phyloP scores from a whole-genome alignment of 2,113 vertebrate species.

The Xerus inauris region DNA sequence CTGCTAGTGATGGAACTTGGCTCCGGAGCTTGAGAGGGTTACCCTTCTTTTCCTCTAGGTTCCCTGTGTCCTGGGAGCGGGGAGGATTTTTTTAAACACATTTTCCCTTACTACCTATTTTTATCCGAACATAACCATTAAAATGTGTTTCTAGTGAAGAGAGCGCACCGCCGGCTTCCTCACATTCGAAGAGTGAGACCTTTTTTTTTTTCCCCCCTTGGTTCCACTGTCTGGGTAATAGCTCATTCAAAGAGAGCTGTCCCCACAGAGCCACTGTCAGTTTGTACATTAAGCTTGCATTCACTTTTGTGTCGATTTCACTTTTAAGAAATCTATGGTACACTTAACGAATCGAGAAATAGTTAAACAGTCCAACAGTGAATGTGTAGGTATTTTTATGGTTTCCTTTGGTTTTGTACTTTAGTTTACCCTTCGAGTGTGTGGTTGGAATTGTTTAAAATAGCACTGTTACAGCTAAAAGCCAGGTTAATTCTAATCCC shows the following conservation, averaged over 20 bases:
- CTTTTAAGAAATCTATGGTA: constrained; percentile 61
- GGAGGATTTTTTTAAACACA: constrained; percentile 16
- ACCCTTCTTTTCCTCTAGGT: constrained; percentile 43
- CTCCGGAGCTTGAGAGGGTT: constrained; percentile 50
- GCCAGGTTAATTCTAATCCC: constrained; percentile 68
- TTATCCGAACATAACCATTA: constrained; percentile 50
- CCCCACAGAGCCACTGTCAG: constrained; percentile 61
- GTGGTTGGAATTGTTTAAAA: constrained; percentile 67
- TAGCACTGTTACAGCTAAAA: constrained; percentile 58
- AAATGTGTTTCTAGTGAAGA: constrained; percentile 68
- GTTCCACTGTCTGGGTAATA: constrained; percentile 51
- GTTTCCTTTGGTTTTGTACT: constrained; percentile 66
- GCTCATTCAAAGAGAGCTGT: constrained; percentile 74
- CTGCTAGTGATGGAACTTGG: constrained; percentile 73
- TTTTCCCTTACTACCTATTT: constrained; percentile 63
- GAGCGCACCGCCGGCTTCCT: constrained; percentile 55
- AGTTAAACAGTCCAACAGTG: constrained; percentile 12
- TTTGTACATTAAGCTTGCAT: constrained; percentile 51
- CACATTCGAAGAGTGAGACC: constrained; percentile 57
- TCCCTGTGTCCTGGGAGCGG: constrained; percentile 54
- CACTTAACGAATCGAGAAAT: constrained; percentile 32
- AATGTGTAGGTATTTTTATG: constrained; percentile 62
- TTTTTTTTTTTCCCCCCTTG: neutral
- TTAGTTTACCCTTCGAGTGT: constrained; percentile 59
- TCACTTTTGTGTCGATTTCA: constrained; percentile 66